Evolutionary conservation across 2,888 invertebrate species (phyloP), one percentile per base, ranked within the genome.

Genomic region (Athalia cordata): DNA sequence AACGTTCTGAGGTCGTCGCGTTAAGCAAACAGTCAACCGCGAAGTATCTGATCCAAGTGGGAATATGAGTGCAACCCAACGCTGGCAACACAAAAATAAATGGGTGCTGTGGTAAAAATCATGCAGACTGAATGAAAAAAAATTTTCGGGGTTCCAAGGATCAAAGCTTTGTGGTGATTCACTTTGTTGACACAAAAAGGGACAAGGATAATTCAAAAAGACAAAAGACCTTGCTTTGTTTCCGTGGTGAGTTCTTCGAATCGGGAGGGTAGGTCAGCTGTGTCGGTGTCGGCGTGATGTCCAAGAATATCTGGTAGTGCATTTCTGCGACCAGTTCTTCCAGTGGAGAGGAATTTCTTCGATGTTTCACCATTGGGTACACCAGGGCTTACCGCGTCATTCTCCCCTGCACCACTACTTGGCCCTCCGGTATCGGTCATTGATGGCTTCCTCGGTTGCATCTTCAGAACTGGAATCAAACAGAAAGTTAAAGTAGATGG

Each of bases 311-410:
- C 96, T 1, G 96, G 95, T 92, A 98, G 92, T 68, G 97, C 97
- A 91, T 98, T 98, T 82, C 97, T 91, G 77, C 97, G 92, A 15
- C 97, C 97, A 52, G 97, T 96, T 81, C 97, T 93, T 4, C 97
- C 97, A 0, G 96, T 95, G 84, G 95, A 94, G 80, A 96, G 92
- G 90, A 97, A 97, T 89, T 97, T 96, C 88, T 94, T 93, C 75
- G 94, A 92, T 83, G 92, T 92, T 83, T 92, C 92, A 87, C 93
- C 92, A 88, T 87, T 90, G 74, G 86, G 85, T 81, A 83, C 87
- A 65, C 86, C 87, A 50, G 88, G 87, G n/a, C 87, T 86, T 50
- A 86, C 86, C 66, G 88, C 87, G 43, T 86, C 89, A 83, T 85
- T 81, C 81, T 80, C 84, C 43, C 79, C 78, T 11, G 80, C 43